Percentiles rank a stretch among this genome's conserved stretches.
phyloP scores from a whole-genome alignment of 2,797 vertebrate species.

The Sebastolobus altivelis region DNA sequence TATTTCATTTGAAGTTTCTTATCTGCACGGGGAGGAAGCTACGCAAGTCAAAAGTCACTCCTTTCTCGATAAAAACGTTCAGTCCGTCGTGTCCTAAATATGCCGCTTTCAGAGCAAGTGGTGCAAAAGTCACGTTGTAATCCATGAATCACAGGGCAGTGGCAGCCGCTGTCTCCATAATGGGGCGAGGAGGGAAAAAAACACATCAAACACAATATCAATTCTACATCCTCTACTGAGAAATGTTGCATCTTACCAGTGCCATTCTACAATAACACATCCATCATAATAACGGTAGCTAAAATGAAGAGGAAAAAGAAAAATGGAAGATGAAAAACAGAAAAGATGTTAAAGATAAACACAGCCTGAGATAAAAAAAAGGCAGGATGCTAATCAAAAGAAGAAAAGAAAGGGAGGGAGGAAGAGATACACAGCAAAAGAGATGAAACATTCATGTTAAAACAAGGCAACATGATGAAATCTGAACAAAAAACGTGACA shows the following conservation, averaged over 20 bases:
- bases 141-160: conserved; percentile 56
- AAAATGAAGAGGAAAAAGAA: conserved; percentile 67
- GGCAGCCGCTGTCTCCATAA: conserved; percentile 54
- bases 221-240: conserved; percentile 58
- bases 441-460: conserved; percentile 67
- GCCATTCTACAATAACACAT: conserved; percentile 84
- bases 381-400: conserved; percentile 59
- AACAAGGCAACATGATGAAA: conserved; percentile 74
- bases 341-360: conserved; percentile 71
- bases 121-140: conserved; percentile 37
- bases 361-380: conserved; percentile 52
- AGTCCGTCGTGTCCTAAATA: conserved; percentile 27
- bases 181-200: conserved; percentile 10
- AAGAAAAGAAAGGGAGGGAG: conserved; percentile 16
- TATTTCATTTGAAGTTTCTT: conserved; percentile 46
- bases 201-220: conserved; percentile 76
- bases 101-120: not conserved
- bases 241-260: conserved; percentile 81
- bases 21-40: conserved; percentile 11
- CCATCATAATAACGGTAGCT: conserved; percentile 85
- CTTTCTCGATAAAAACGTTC: conserved; percentile 15
- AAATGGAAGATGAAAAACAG: conserved; percentile 64
- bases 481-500: conserved; percentile 69
- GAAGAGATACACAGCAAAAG: conserved; percentile 34
- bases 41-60: not conserved